Base-by-base conservation (phyloP, 1,140 invertebrate genomes). In the Diploscapter pachys region DNA sequence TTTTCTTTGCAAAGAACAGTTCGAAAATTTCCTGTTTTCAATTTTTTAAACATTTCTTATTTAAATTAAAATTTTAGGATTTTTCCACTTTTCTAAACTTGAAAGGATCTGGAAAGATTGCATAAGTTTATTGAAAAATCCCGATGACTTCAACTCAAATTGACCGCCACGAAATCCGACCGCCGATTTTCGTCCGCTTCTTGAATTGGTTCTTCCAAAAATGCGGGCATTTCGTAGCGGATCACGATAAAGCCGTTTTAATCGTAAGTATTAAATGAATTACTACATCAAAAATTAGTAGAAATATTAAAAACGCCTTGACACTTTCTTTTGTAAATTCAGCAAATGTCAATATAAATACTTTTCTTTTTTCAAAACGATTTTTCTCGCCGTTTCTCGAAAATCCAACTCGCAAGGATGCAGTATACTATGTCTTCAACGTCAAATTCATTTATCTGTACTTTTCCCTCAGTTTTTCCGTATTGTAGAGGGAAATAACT, bases 151-250 rank as follows among this genome's bases (percentile, higher is more conserved):
- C 48, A 63, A 63, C n/a, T 57, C 67, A 69, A 50, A 70, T 61
- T 70, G 68, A 61, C 68, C 63, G 68, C 56, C 13, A 51, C 66
- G 55, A 63, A 51, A 52, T n/a, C 51, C 55, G 57, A 31, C 75
- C 75, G 67, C 74, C 74, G 53, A 59, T 65, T 13, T 71, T 76
- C 57, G 75, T 76, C 9, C 69, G 75, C 31, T 65, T 71, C 65
- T 71, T 76, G 70, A 72, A 71, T 66, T 55, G 70, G 48, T 63
- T 65, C 54, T 71, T 76, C 63, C 61, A 52, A 48, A 11, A 65
- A 63, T 63, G 57, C 8, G 75, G 75, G 2, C 54, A 66, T 9
- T 76, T 76, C 55, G 75, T 76, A 31, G 75, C 75, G 11, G 75
- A 76, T 63, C 59, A 76, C 54, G 62, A 73, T 52, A 65, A 64